phyloP scores from a whole-genome alignment of 2,113 vertebrate genomes.

The Mandrillus leucophaeus region DNA sequence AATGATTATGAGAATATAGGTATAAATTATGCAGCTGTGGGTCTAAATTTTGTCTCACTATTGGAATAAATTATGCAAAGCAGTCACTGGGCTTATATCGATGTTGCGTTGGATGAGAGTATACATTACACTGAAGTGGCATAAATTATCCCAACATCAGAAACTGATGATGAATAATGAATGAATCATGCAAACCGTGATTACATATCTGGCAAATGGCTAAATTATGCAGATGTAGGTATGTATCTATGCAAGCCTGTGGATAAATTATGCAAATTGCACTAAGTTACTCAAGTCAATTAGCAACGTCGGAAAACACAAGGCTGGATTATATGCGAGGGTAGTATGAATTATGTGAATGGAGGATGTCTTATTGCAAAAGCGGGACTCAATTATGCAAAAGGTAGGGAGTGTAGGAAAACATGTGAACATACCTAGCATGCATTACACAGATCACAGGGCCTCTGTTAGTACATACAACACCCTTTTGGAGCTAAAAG shows the following conservation, averaged over 20 bases:
- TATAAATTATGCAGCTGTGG: not conserved
- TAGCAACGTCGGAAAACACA: slow-evolving; percentile 27
- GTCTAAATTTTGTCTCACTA: not conserved
- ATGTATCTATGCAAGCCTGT: not conserved
- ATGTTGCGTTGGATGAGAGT: not conserved
- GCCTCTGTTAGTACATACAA: not conserved
- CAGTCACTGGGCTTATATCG: not conserved
- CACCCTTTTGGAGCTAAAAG: not conserved
- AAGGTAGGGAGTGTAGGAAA: not conserved
- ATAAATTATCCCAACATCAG: slow-evolving; percentile 45
- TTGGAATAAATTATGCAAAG: slow-evolving; percentile 56
- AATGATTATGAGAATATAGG: not conserved
- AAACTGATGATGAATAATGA: slow-evolving; percentile 40
- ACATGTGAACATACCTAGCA: not conserved
- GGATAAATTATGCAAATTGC: slow-evolving; percentile 24
- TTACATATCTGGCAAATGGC: not conserved
- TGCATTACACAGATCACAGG: not conserved
- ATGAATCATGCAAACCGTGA: not conserved
- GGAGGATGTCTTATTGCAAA: not conserved
- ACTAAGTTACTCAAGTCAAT: slow-evolving; percentile 21
- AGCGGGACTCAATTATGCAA: slow-evolving; percentile 23
- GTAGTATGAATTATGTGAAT: not conserved
- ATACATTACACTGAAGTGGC: not conserved
- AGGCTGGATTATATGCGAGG: not conserved
- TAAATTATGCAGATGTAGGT: not conserved